Base-by-base conservation (phyloP, 2,113 vertebrate species). In the Prietella phreatophila region DNA sequence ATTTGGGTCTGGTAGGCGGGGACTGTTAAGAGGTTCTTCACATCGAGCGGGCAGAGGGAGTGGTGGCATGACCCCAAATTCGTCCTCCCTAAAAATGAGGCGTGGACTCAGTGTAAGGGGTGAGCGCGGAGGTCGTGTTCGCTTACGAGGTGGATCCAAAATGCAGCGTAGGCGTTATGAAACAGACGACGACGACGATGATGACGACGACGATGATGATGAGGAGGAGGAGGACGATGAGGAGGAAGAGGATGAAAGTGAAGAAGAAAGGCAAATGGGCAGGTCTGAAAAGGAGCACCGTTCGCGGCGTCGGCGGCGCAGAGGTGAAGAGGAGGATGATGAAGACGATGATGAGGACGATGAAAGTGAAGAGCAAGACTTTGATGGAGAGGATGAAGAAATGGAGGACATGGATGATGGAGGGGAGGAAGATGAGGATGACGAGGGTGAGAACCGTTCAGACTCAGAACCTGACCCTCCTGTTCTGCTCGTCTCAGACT, bases 261-360 rank as follows among this genome's bases (percentile, higher is more conserved):
- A 89, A 22, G 94, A 92, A 8, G 92, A 91, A 56, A 91, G 92
- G 27, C 88, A 81, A 15, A 36, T 86, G 60, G 1, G 87, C 56
- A 84, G 86, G 27, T 30, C 86, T 25, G 89, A 86, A 19, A 91
- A 88, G 2, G 79, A 69, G 10, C 85, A 86, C 20, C 88, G 88
- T 9, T 85, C 25, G 5, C 89, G 88, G 0, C 87, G 92, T 33
- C 90, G 93, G 25, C 86, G 92, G 36, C 88, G 81, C 17, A 90
- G 92, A 90, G 91, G 86, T 10, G 92, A 86, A 1, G 87, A 89
- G 61, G 97, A 97, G 61, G 97, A 97, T 25, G 97, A 99, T 91
- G 97, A 97, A 80, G 97, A 97, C 20, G 96, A 96, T 55, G 96
- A 96, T 60, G 97, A 97, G 75, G 97, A 96, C 89, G 97, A 98